Evolutionary conservation across 2,797 vertebrate species (phyloP), one percentile per base, ranked within the genome.

Genomic region (Tiaroga cobitis): DNA sequence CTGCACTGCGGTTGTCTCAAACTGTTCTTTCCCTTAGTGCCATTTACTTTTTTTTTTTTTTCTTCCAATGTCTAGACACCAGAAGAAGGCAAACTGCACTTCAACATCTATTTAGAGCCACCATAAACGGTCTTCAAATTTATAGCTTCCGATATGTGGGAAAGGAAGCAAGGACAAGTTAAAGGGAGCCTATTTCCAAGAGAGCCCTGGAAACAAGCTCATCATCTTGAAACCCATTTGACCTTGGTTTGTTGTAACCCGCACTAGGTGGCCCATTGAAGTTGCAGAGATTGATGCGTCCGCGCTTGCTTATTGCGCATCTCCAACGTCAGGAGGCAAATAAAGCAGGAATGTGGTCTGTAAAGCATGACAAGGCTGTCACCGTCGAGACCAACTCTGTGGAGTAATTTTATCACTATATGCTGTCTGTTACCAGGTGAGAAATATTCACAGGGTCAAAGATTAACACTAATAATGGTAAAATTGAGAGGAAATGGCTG

Each of bases 291-390:
- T 49, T 51, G 24, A 73, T 73, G 77, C 32, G 1, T 46, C 63
- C 29, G 9, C 6, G 2, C 7, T 39, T 79, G 77, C 65, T 80
- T 37, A 54, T 61, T 80, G 6, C 49, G 51, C 65, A 43, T 85
- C 63, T 54, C 21, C 81, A 81, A 81, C 76, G 39, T 56, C 70
- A 75, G 75, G 76, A 70, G 80, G 72, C 49, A 8, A 83, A 86
- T 79, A 87, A 76, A 81, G 37, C 26, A n/a, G 74, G 72, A 39
- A 54, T 51, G 80, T 69, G 56, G 78, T 69, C 72, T 83, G 54
- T 88, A 87, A 87, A 83, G 80, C 87, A 85, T 78, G 81, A 85
- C 32, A 29, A 41, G 77, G 73, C 65, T 81, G 70, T 43, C 39
- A 16, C 65, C 9, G 65, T 87, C 61, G 54, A 74, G 24, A 81